A percentile compares a stretch with the other conserved stretches of the same genome.
These are phyloP conservation scores for Subacronicta megacephala DNA, from an alignment of 2,888 invertebrate genomes.

Conservation along the genomic window DNA sequence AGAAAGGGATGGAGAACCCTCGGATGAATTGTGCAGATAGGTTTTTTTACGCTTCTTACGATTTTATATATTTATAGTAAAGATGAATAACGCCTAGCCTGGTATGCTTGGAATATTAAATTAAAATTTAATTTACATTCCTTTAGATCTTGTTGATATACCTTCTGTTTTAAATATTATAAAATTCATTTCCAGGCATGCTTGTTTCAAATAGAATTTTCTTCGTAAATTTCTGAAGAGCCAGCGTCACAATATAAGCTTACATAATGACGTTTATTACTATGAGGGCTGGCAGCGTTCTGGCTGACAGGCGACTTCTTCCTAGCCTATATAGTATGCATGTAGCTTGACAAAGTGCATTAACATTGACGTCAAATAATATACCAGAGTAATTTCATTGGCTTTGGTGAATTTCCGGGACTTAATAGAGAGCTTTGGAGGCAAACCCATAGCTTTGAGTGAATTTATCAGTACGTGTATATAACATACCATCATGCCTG, in stretches of 20 bases:
- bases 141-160: no score
- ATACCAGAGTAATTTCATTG: background rate
- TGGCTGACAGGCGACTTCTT: conserved; percentile 15
- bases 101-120: no score
- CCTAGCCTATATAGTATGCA: background rate
- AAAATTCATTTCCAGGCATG: no score
- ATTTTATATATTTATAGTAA: no score
- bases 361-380: background rate
- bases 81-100: no score
- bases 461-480: no score
- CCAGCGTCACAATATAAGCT: background rate
- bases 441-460: background rate
- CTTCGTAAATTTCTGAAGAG: conserved; percentile 9
- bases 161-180: no score
- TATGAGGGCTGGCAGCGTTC: conserved; percentile 3
- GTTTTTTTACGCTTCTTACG: no score
- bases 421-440: background rate
- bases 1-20: no score
- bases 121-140: no score
- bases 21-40: no score
- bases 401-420: background rate
- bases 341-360: background rate
- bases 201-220: conserved; percentile 8
- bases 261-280: conserved; percentile 20
- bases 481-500: no score